Conservation (phyloP, 1,140 invertebrate genomes). For the Sycophaga agraensis region DNA sequence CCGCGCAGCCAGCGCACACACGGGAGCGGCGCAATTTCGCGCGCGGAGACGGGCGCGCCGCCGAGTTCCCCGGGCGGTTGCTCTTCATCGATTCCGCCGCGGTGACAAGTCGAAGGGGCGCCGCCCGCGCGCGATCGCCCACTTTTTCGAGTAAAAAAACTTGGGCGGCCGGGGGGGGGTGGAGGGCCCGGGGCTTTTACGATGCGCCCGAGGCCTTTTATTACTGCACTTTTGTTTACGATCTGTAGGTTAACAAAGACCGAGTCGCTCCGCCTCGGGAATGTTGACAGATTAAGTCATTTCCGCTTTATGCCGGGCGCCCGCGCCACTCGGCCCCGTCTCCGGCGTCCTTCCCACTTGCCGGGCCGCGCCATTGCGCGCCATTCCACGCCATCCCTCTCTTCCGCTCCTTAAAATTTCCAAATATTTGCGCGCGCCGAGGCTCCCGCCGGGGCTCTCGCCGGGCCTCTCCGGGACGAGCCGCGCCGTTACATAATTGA, state of each 20-base stretch:
- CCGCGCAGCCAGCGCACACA: background rate
- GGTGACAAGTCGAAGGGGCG: constrained; percentile 9
- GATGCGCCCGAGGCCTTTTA: constrained; percentile 21
- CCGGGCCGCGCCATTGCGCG: too few species aligned
- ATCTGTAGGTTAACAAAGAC: constrained; percentile 24
- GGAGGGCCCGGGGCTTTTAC: constrained; percentile 18
- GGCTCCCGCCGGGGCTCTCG: too few species aligned
- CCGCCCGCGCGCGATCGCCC: background rate
- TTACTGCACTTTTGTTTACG: constrained; percentile 25
- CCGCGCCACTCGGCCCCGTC: too few species aligned
- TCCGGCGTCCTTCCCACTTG: too few species aligned
- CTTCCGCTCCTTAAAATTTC: background rate
- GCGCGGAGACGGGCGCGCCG: background rate
- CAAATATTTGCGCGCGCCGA: constrained; percentile 7
- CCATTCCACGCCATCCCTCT: too few species aligned
- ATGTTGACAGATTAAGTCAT: constrained; percentile 24
- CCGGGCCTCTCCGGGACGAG: background rate
- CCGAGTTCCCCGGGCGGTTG: background rate
- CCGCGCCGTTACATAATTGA: background rate
- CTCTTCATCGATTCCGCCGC: constrained; percentile 20
- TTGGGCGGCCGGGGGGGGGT: background rate
- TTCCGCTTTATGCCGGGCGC: constrained; percentile 3
- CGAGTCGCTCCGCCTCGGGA: background rate
- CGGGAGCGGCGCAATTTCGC: constrained; percentile 6
- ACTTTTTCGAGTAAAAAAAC: constrained; percentile 8